These are phyloP conservation scores for Strix aluco DNA, from an alignment of 2,113 vertebrate species.

Conservation along the genomic window DNA sequence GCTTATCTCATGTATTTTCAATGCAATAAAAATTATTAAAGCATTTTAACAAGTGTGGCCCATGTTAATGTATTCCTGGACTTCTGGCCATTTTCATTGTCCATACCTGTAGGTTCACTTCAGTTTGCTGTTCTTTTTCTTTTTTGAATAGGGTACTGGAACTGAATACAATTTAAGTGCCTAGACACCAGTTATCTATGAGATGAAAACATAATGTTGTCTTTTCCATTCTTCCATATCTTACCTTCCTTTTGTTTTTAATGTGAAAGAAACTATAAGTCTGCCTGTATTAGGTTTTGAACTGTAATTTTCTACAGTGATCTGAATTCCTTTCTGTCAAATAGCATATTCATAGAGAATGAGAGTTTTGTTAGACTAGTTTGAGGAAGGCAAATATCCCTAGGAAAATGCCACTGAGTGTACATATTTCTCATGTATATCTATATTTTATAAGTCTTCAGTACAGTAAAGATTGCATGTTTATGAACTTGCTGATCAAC, in stretches of 20 bases:
- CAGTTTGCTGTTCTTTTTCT: background rate
- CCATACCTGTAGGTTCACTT: background rate
- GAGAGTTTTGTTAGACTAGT: background rate
- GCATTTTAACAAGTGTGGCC: background rate
- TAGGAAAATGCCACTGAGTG: background rate
- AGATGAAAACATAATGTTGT: background rate
- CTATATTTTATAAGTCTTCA: background rate
- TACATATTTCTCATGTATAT: background rate
- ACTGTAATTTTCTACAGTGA: background rate
- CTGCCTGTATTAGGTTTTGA: background rate
- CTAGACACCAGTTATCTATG: background rate
- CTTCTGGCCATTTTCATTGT: background rate
- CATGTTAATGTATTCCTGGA: background rate
- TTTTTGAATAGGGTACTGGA: background rate
- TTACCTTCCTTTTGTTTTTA: background rate
- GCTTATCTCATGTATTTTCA: background rate
- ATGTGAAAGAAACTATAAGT: background rate
- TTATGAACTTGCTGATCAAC: background rate
- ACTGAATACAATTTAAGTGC: background rate
- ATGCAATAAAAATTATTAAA: background rate
- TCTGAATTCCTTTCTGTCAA: background rate
- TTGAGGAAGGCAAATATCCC: background rate
- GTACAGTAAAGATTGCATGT: background rate
- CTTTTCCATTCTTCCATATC: background rate
- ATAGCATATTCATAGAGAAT: background rate